phyloP scores from a whole-genome alignment of 92 coral and sea anemone species.

The Siderastrea radians region DNA sequence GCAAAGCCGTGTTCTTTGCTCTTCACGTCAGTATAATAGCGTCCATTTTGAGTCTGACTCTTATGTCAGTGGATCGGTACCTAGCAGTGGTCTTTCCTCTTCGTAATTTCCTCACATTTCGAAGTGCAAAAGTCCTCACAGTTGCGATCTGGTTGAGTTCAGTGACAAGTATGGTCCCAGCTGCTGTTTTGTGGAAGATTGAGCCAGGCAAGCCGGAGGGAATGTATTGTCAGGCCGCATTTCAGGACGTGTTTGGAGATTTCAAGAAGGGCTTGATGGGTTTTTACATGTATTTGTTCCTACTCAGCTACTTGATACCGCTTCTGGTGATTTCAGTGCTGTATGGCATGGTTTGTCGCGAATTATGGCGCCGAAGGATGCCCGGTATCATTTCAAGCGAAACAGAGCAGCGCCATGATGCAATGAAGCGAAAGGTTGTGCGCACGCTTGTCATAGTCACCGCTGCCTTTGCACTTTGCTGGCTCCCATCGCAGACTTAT shows the following conservation, averaged over 20 bases:
- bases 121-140: conserved; percentile 10
- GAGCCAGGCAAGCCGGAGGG: background rate
- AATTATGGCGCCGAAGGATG: conserved; percentile 73
- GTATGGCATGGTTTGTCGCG: conserved; percentile 67
- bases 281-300: conserved; percentile 32
- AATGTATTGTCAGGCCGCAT: background rate
- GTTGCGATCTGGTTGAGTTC: conserved; percentile 35
- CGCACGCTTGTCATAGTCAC: conserved; percentile 68
- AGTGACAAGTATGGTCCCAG: conserved; percentile 10
- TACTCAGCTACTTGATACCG: conserved; percentile 65
- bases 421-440: conserved; percentile 79
- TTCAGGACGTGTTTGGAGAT: conserved; percentile 7
- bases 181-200: background rate
- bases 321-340: conserved; percentile 65
- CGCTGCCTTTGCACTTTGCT: conserved; percentile 75
- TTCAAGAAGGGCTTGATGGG: background rate
- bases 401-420: conserved; percentile 64
- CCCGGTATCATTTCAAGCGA: conserved; percentile 51
- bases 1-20: background rate
- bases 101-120: background rate
- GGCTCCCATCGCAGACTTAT: conserved; percentile 83
- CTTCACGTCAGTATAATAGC: conserved; percentile 25
- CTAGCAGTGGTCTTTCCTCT: conserved; percentile 37
- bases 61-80: conserved; percentile 37
- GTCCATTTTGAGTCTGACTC: conserved; percentile 26